Evolutionary conservation across 1,140 invertebrate genomes (phyloP), one percentile per base, ranked within the genome.

Genomic region (Homarus americanus): DNA sequence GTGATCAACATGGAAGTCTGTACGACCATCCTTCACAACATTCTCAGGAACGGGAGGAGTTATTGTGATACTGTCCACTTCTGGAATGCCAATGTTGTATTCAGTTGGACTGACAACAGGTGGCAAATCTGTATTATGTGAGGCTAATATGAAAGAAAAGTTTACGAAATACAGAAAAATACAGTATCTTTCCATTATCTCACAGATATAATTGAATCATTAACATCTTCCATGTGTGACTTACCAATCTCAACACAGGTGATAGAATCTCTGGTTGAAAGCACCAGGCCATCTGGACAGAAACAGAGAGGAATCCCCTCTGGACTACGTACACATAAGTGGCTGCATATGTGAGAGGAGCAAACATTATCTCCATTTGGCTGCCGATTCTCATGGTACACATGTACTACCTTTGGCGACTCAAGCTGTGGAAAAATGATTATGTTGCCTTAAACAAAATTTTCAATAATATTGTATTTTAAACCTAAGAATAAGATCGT

Each of bases 401-500:
- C 97, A 94, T 98, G 97, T 66, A 99, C 97, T 58, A 98, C 98
- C 98, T 99, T 99, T 0, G 98, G 98, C 94, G 97, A 96, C 94
- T 98, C 96, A 73, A 92, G 69, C 82, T 87, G 91, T 15, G 86
- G 72, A 79, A 28, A 44, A 53, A 49, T 76, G 53, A 69, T 66
- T 58, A 10, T 20, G 2, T 44, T n/a, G n/a, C n/a, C n/a, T n/a
- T n/a, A n/a, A n/a, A n/a, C n/a, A n/a, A n/a, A n/a, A n/a, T n/a
- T n/a, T n/a, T n/a, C n/a, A n/a, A n/a, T n/a, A n/a, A n/a, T n/a
- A n/a, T n/a, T n/a, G n/a, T n/a, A n/a, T n/a, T n/a, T n/a, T n/a
- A n/a, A n/a, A n/a, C n/a, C n/a, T n/a, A n/a, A n/a, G n/a, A n/a
- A n/a, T n/a, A n/a, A n/a, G n/a, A n/a, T n/a, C n/a, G n/a, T n/a